phyloP scores from a whole-genome alignment of 2,797 vertebrate species.

The Tympanoctomys barrerae region DNA sequence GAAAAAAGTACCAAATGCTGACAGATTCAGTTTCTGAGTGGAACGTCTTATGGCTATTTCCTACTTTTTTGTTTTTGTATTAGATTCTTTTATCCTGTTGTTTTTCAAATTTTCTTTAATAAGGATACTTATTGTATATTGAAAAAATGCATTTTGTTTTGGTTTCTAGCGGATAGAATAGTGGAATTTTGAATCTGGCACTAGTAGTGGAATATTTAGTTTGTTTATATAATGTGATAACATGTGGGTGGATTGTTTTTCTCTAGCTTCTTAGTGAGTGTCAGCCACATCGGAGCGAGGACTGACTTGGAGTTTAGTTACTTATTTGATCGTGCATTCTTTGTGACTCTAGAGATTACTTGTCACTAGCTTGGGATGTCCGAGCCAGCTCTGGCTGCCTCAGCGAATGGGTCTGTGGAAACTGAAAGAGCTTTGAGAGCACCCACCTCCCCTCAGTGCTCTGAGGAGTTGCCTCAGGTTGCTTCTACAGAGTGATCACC shows the following conservation, averaged over 20 bases:
- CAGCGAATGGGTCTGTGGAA: conserved; percentile 29
- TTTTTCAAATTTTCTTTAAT: conserved; percentile 47
- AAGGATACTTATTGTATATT: neutral
- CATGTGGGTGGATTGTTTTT: neutral
- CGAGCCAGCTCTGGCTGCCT: neutral
- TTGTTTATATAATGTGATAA: conserved; percentile 35
- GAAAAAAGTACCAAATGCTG: neutral
- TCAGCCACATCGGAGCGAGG: conserved; percentile 22
- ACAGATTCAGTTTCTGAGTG: neutral
- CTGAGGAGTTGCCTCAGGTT: neutral
- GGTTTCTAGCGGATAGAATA: neutral
- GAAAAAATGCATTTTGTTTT: conserved; percentile 43
- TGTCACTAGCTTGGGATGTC: neutral
- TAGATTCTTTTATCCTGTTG: conserved; percentile 27
- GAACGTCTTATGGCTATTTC: neutral
- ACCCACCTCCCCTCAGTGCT: neutral
- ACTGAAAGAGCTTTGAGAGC: neutral
- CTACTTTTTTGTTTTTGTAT: neutral
- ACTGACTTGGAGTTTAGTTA: conserved; percentile 27
- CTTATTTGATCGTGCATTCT: conserved; percentile 43
- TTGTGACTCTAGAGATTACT: conserved; percentile 33
- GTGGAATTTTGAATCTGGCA: conserved; percentile 61
- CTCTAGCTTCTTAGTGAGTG: neutral
- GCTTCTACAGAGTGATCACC: neutral
- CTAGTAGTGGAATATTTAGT: conserved; percentile 1